Conservation (phyloP, 53 echinoderm and acorn worm genomes). For the Antedon mediterranea region DNA sequence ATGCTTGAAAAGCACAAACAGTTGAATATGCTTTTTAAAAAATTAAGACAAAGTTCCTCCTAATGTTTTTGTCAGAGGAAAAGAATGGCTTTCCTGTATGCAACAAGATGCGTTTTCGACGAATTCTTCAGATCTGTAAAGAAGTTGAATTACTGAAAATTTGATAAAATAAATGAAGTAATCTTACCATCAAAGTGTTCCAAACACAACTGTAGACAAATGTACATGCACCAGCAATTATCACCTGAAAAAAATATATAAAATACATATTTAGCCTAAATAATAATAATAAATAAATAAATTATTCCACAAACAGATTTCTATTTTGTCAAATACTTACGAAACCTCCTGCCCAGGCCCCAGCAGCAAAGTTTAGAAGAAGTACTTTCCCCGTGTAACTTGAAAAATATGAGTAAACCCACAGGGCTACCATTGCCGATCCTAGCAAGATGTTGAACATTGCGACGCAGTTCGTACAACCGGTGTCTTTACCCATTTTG, state of each 20-base stretch:
- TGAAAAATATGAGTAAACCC: neutral
- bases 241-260: neutral
- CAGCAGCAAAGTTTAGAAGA: neutral
- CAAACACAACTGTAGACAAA: constrained; percentile 13
- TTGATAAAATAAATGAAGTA: neutral
- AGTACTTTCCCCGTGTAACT: neutral
- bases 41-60: too few relatives aligned
- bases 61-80: too few relatives aligned
- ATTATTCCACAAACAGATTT: too few relatives aligned
- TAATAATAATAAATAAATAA: too few relatives aligned
- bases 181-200: constrained; percentile 23
- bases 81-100: too few relatives aligned
- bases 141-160: neutral
- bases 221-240: constrained; percentile 8
- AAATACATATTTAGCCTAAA: neutral
- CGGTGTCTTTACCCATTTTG: neutral
- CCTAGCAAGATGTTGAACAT: neutral
- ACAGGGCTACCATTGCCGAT: neutral
- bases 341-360: neutral
- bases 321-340: neutral
- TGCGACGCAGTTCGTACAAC: neutral
- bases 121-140: too few relatives aligned
- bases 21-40: too few relatives aligned
- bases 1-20: too few relatives aligned
- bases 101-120: too few relatives aligned